Percentiles rank a stretch among this genome's conserved stretches.
Conservation (phyloP, 2,797 vertebrate species). For the Takifugu ocellatus region DNA sequence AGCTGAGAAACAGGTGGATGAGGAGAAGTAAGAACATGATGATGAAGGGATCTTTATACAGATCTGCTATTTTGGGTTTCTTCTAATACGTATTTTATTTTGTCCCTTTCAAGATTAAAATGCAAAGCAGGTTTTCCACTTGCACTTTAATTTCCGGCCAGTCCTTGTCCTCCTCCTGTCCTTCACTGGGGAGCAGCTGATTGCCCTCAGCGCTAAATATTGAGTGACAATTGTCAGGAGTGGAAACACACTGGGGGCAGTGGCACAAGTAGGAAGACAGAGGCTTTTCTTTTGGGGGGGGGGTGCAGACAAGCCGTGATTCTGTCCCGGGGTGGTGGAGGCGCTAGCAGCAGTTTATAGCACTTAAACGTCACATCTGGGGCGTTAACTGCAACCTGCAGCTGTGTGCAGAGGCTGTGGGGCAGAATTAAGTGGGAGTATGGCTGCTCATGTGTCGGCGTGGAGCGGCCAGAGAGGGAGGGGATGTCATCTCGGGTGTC, state of each 20-base stretch:
- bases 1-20: too few species aligned
- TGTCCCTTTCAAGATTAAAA: too few species aligned
- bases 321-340: too few species aligned
- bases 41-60: too few species aligned
- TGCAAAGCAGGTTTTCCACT: too few species aligned
- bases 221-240: constrained; percentile 31
- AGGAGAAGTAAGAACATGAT: too few species aligned
- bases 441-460: constrained; percentile 41
- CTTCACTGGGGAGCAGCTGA: constrained; percentile 48
- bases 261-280: constrained; percentile 11
- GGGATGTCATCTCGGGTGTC: constrained; percentile 54
- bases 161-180: constrained; percentile 10
- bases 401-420: neutral
- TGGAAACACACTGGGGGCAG: constrained; percentile 35
- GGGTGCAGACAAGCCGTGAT: too few species aligned
- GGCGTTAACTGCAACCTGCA: neutral
- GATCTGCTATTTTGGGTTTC: too few species aligned
- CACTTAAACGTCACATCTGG: neutral
- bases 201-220: constrained; percentile 32
- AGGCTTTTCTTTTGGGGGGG: neutral
- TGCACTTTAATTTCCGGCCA: constrained; percentile 3
- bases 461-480: constrained; percentile 25
- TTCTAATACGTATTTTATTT: too few species aligned
- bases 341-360: neutral
- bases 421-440: constrained; percentile 2